Percentiles rank a stretch among this genome's conserved stretches.
phyloP scores from a whole-genome alignment of 2,797 vertebrate genomes.

The Liasis olivaceus region DNA sequence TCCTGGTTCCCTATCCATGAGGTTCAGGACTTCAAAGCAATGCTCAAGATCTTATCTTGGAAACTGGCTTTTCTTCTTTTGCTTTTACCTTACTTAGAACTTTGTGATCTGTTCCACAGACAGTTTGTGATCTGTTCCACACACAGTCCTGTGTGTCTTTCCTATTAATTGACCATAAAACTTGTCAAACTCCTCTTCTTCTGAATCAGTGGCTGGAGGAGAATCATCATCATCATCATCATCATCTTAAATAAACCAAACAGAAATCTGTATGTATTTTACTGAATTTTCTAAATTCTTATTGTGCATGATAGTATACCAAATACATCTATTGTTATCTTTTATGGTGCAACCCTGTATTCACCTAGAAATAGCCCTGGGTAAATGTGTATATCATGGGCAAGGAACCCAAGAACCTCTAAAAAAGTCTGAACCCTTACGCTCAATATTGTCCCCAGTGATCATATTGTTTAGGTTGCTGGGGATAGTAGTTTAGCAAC shows the following conservation, averaged over 20 bases:
- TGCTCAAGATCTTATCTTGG: no score
- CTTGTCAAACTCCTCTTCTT: no score
- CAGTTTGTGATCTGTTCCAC: no score
- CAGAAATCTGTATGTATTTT: slow-evolving; percentile 23
- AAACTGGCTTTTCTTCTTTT: no score
- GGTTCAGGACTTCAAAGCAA: no score
- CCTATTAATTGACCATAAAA: no score
- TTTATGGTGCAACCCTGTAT: accelerated
- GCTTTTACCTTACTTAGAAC: no score
- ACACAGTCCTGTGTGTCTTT: no score
- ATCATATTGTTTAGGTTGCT: background rate
- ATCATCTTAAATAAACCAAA: background rate
- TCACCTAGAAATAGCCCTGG: background rate
- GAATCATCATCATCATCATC: no score
- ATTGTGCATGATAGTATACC: slow-evolving; percentile 37
- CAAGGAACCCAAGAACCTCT: background rate
- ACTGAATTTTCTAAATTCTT: slow-evolving; percentile 26
- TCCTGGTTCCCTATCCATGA: no score
- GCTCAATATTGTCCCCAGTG: background rate
- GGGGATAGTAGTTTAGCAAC: background rate
- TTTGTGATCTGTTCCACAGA: no score
- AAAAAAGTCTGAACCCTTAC: background rate
- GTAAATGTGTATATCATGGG: background rate
- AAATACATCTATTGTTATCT: slow-evolving; percentile 31
- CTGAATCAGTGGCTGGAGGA: no score